phyloP scores from a whole-genome alignment of 2,113 vertebrate genomes.

The Dipodomys stephensi region DNA sequence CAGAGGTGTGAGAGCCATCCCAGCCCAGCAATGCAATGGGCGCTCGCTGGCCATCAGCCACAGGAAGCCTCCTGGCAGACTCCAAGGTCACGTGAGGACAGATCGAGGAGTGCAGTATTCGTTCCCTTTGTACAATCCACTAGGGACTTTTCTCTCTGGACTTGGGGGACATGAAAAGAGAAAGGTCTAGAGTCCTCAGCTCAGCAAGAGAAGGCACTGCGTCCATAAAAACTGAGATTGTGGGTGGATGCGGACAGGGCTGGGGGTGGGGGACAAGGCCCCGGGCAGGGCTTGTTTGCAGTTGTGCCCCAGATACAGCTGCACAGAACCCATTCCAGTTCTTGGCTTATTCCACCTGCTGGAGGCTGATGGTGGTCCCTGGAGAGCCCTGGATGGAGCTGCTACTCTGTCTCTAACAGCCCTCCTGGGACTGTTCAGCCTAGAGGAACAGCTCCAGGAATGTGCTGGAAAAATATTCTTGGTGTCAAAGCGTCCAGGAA shows the following conservation, averaged over 20 bases:
- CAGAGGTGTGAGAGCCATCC: background rate
- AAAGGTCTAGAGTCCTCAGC: background rate
- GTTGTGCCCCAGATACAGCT: too few relatives aligned
- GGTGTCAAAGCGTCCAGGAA: background rate
- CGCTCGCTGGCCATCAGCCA: background rate
- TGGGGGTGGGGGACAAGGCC: too few relatives aligned
- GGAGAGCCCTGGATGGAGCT: background rate
- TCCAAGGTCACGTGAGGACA: background rate
- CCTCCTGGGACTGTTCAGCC: background rate
- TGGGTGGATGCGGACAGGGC: background rate
- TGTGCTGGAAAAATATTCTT: background rate
- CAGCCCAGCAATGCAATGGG: accelerated
- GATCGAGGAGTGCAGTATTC: too few relatives aligned
- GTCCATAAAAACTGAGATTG: background rate
- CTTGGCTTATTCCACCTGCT: too few relatives aligned
- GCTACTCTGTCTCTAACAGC: background rate
- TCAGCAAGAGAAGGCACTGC: background rate
- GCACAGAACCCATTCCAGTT: background rate
- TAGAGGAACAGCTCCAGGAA: background rate
- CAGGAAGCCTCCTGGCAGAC: background rate
- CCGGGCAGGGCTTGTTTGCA: background rate
- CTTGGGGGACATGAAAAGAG: too few relatives aligned
- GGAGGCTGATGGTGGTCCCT: background rate
- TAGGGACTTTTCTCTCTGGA: too few relatives aligned
- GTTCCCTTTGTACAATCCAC: too few relatives aligned